These are phyloP conservation scores for Megastigmus dorsalis DNA, from an alignment of 2,888 invertebrate species.

Conservation along the genomic window DNA sequence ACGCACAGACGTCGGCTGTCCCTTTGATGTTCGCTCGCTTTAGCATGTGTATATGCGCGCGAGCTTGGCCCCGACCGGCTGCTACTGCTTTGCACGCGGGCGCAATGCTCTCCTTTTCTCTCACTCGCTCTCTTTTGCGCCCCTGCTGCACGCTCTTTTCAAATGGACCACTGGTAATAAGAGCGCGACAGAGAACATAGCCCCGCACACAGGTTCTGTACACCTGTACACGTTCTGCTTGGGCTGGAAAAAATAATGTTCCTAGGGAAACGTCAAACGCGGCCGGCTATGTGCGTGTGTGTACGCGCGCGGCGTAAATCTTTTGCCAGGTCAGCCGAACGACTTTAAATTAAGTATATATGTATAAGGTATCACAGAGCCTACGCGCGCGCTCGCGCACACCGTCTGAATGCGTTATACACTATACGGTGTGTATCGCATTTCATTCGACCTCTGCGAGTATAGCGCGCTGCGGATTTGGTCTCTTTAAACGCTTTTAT, in stretches of 20 bases:
- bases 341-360: conserved; percentile 35
- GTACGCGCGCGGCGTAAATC: background rate
- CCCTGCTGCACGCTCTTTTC: no score
- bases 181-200: conserved; percentile 9
- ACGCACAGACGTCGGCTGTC: background rate
- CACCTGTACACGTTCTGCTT: no score
- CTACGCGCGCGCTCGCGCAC: no score
- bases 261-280: background rate
- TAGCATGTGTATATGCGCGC: conserved; percentile 6
- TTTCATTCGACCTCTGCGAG: no score
- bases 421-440: no score
- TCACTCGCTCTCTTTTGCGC: background rate
- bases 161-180: conserved; percentile 37
- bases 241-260: background rate
- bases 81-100: no score
- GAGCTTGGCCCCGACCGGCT: no score
- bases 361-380: no score
- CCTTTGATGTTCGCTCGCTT: conserved; percentile 42
- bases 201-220: no score
- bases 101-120: background rate
- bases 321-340: conserved; percentile 27
- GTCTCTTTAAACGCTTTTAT: no score
- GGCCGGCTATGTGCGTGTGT: background rate
- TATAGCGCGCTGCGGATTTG: no score
- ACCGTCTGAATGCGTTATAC: background rate